Base-by-base conservation (phyloP, 2,888 invertebrate species). In the Drosophila atripex region DNA sequence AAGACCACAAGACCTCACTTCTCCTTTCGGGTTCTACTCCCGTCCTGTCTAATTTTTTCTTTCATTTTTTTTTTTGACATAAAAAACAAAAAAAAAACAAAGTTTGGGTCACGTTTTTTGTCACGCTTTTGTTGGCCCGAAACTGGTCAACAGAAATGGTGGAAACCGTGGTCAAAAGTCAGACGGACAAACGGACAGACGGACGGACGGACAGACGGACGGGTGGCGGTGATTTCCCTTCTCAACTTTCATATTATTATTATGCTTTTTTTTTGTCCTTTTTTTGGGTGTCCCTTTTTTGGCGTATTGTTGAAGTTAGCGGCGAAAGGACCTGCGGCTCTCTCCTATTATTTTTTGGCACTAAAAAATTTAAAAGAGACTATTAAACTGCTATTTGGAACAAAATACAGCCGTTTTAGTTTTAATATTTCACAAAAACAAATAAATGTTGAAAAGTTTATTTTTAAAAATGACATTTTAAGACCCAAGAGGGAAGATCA, bases 71-170 rank as follows among this genome's bases (percentile, higher is more conserved):
- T 8, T 21, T 21, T 21, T 21, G 3, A 21, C 21, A 21, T 2
- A 21, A 21, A n/a, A n/a, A n/a, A n/a, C n/a, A 21, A 21, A 21
- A 21, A 18, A 21, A 68, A 45, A 73, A 75, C 68, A 82, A 83
- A 82, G 73, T 83, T 83, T 75, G 49, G 65, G 75, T 78, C 84
- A 83, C 82, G 78, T 78, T 83, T 80, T 80, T 78, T 80, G 77
- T 78, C 73, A 82, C 75, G 74, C 71, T 68, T 77, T 76, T 78
- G 68, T 54, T 76, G 76, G 54, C 52, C 61, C 59, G 52, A 59
- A 32, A 58, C 47, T 72, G 77, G 77, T 64, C 76, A 75, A 73
- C 79, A 77, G 60, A 78, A 80, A 71, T 70, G 75, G 73, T 71
- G 75, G n/a, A n/a, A n/a, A 60, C 68, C 53, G 72, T 74, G 84